A percentile compares a stretch with the other conserved stretches of the same genome.
phyloP scores from a whole-genome alignment of 2,113 vertebrate genomes.

The Maccullochella peelii region DNA sequence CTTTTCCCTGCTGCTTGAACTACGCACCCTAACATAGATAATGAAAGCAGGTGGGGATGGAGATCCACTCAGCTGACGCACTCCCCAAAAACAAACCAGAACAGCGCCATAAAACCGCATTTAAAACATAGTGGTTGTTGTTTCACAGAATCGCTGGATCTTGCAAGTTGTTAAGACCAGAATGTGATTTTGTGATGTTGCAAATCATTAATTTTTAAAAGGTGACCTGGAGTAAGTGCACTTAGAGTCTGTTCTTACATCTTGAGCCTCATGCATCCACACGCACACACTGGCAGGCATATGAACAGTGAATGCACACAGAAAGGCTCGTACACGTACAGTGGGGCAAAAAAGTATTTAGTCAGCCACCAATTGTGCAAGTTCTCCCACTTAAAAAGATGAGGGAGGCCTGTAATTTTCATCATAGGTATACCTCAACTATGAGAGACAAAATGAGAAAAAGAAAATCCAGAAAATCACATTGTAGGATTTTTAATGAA shows the following conservation, averaged over 20 bases:
- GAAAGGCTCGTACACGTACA: background rate
- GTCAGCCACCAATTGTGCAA: too few species aligned
- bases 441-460: too few species aligned
- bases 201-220: constrained; percentile 28
- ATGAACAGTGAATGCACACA: background rate
- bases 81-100: background rate
- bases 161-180: constrained; percentile 15
- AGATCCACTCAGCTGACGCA: constrained; percentile 6
- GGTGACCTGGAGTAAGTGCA: constrained; percentile 10
- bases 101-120: background rate
- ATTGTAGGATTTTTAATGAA: too few species aligned
- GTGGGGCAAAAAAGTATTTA: too few species aligned
- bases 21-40: too few species aligned
- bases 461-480: too few species aligned
- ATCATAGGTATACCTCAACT: too few species aligned
- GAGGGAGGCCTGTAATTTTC: too few species aligned
- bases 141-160: constrained; percentile 21
- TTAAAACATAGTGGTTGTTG: background rate
- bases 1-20: too few species aligned
- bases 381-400: too few species aligned
- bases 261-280: background rate
- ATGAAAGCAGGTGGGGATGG: constrained; percentile 15
- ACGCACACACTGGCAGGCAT: background rate
- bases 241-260: constrained; percentile 27
- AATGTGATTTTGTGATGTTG: constrained; percentile 33